Percentiles rank a stretch among this genome's conserved stretches.
Evolutionary conservation across 1,140 invertebrate species (phyloP).

Genomic region (Aethina tumida): DNA sequence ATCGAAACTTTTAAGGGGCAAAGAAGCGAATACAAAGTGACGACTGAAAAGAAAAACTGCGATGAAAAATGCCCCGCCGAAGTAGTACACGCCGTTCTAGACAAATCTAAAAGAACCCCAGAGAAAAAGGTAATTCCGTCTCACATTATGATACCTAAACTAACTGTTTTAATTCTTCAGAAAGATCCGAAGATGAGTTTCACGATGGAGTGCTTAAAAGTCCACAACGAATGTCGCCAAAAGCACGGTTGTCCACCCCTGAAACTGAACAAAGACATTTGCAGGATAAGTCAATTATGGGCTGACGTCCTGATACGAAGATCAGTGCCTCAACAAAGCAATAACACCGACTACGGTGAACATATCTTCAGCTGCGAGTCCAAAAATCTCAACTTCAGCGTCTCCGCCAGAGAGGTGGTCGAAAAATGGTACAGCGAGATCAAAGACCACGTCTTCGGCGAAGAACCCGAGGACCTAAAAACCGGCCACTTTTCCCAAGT

Average conservation of each 20-base stretch:
- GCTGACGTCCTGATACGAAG: slow-evolving; percentile 47
- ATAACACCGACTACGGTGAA: slow-evolving; percentile 46
- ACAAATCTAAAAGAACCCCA: slow-evolving; percentile 34
- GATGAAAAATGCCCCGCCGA: slow-evolving; percentile 26
- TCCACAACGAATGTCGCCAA: slow-evolving; percentile 53
- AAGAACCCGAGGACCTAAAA: slow-evolving; percentile 39
- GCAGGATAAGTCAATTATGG: slow-evolving; percentile 48
- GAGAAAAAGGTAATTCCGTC: slow-evolving; percentile 16
- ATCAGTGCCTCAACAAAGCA: slow-evolving; percentile 44
- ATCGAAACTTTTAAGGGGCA: slow-evolving; percentile 49
- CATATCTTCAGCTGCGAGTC: slow-evolving; percentile 38
- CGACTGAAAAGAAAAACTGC: slow-evolving; percentile 44
- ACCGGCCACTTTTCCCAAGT: slow-evolving; percentile 51
- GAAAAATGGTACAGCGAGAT: slow-evolving; percentile 67
- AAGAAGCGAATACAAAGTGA: slow-evolving; percentile 46
- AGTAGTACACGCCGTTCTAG: slow-evolving; percentile 23
- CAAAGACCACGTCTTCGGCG: slow-evolving; percentile 47
- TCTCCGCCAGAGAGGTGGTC: slow-evolving; percentile 55
- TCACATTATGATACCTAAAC: not conserved
- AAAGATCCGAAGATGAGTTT: slow-evolving; percentile 25
- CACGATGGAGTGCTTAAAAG: slow-evolving; percentile 42
- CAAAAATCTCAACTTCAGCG: slow-evolving; percentile 51
- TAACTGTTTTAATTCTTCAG: slow-evolving; percentile 14
- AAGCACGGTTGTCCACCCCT: slow-evolving; percentile 50
- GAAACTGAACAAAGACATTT: slow-evolving; percentile 50